Evolutionary conservation across 2,888 invertebrate genomes (phyloP).

Genomic region (Agrotis ipsilon): DNA sequence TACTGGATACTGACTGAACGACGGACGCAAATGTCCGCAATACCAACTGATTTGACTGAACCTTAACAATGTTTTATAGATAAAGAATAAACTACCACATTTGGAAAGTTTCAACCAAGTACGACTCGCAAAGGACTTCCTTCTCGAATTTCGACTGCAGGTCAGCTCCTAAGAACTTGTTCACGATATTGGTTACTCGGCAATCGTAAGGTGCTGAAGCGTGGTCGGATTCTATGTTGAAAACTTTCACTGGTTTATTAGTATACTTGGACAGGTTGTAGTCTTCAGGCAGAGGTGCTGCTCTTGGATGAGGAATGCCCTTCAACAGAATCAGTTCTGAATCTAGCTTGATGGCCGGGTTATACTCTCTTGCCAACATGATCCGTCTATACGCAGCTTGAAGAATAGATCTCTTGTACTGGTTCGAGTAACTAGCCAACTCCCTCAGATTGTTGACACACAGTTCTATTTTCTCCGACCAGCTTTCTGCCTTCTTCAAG

Average conservation of each 20-base stretch:
- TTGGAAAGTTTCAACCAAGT: slow-evolving; percentile 47
- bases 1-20: too few species aligned
- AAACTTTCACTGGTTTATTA: slow-evolving; percentile 70
- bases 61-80: neutral
- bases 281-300: slow-evolving; percentile 65
- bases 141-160: slow-evolving; percentile 70
- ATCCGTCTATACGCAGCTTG: slow-evolving; percentile 72
- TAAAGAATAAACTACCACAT: slow-evolving; percentile 9
- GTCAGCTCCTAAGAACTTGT: slow-evolving; percentile 66
- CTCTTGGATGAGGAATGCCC: slow-evolving; percentile 67
- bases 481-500: slow-evolving; percentile 58
- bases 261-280: slow-evolving; percentile 76
- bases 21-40: neutral
- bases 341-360: slow-evolving; percentile 70
- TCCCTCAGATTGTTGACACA: slow-evolving; percentile 63
- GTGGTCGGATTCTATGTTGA: slow-evolving; percentile 69
- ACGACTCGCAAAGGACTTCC: slow-evolving; percentile 68
- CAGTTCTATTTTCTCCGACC: slow-evolving; percentile 67
- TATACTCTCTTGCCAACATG: slow-evolving; percentile 68
- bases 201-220: slow-evolving; percentile 69
- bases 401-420: slow-evolving; percentile 68
- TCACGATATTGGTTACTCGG: slow-evolving; percentile 74
- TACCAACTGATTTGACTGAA: neutral
- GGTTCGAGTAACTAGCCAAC: slow-evolving; percentile 64
- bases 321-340: slow-evolving; percentile 76